Evolutionary conservation across 2,113 vertebrate species (phyloP).

Genomic region (Pedetes capensis): DNA sequence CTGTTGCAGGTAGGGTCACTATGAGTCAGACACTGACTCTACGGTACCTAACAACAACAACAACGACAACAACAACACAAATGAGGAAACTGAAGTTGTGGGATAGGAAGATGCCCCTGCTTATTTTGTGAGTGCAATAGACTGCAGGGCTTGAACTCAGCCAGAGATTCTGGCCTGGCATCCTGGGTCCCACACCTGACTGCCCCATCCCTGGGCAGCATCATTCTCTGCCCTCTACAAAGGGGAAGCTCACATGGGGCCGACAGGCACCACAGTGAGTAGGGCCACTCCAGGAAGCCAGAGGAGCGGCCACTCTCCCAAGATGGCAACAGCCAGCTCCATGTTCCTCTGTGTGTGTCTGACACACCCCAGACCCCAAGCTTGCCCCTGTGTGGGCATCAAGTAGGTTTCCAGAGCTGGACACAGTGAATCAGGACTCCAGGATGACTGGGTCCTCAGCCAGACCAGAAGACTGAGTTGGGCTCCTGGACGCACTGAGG

Average conservation of each 20-base stretch:
- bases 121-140: not conserved
- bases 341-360: not conserved
- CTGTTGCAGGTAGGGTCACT: too few relatives aligned
- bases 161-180: not conserved
- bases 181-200: not conserved
- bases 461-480: not conserved
- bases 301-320: not conserved
- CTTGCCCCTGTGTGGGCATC: not conserved
- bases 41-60: too few relatives aligned
- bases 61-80: too few relatives aligned
- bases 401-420: not conserved
- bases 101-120: not conserved
- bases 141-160: not conserved
- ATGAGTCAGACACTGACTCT: too few relatives aligned
- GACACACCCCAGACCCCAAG: not conserved
- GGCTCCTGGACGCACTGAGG: accelerated
- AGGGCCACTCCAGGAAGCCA: not conserved
- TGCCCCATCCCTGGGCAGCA: not conserved
- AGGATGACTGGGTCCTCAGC: not conserved
- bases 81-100: not conserved
- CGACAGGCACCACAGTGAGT: not conserved
- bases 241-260: not conserved
- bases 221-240: not conserved
- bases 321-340: not conserved
- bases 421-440: not conserved